Evolutionary conservation across 2,113 vertebrate genomes (phyloP), one percentile per base, ranked within the genome.

Genomic region (Cephalopterus ornatus): DNA sequence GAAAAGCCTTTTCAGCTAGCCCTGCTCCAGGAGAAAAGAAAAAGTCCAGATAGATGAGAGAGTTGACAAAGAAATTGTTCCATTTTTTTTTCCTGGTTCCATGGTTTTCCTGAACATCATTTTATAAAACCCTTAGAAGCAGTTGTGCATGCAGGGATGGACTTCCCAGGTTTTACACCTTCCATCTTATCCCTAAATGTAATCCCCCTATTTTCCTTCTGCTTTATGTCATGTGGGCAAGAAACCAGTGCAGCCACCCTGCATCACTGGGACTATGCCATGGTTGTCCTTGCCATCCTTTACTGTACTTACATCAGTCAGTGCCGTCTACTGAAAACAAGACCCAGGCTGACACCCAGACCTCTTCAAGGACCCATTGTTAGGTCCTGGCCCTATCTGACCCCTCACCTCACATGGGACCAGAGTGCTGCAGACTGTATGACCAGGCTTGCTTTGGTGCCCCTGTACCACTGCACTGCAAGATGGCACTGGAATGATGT

Each of bases 361-460:
- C 49, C 71, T 55, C 61, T 81, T 41, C 87, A 39, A 66, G 50
- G 37, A 77, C 16, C 32, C 16, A 23, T 9, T 37, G 52, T 33
- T 7, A 33, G 22, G 23, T 78, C 35, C 41, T 46, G 44, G 19
- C 10, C 52, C 61, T 71, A 4, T 9, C 46, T 47, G n/a, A 8
- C 11, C 53, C 2, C 6, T 9, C 55, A 19, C 3, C 16, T n/a
- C 3, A 2, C 15, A 66, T 12, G 3, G 2, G 3, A 46, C 23
- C 33, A 47, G 50, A 27, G 12, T 32, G 17, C 14, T 80, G 30
- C 75, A 88, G 28, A 24, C 52, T 46, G 5, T 49, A 20, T 68
- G 49, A 58, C 19, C 47, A 66, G 52, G 7, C 20, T 77, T 76
- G 44, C 11, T 68, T 66, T 62, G 41, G 28, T 76, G 66, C 22